These are phyloP conservation scores for Athalia cordata DNA, from an alignment of 2,888 invertebrate species.

Conservation along the genomic window DNA sequence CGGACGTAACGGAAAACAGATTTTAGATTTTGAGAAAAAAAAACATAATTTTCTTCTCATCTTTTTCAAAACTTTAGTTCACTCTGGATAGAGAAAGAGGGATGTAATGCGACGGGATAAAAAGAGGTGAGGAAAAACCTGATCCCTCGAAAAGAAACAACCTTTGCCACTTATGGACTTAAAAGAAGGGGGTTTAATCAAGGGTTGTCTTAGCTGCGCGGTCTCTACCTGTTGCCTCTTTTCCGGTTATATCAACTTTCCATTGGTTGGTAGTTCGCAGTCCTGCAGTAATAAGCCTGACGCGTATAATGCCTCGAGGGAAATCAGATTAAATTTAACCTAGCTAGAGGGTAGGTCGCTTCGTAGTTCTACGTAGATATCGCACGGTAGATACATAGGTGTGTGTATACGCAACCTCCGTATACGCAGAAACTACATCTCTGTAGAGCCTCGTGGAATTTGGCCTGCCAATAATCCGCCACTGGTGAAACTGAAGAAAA, in stretches of 20 bases:
- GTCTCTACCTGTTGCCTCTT: conserved; percentile 32
- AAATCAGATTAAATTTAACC: conserved; percentile 39
- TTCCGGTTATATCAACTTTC: conserved; percentile 12
- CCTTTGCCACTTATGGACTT: background rate
- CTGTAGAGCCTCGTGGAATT: too few relatives aligned
- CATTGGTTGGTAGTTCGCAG: conserved; percentile 13
- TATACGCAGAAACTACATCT: too few relatives aligned
- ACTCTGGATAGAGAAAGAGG: background rate
- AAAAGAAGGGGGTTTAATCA: conserved; percentile 23
- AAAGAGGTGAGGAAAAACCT: background rate
- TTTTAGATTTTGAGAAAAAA: too few relatives aligned
- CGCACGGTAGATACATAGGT: background rate
- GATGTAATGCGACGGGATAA: background rate
- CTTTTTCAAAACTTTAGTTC: too few relatives aligned
- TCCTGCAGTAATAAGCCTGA: conserved; percentile 43
- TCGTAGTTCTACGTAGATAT: background rate
- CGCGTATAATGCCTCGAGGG: conserved; percentile 34
- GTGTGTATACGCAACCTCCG: too few relatives aligned
- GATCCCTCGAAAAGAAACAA: background rate
- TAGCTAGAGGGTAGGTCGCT: background rate
- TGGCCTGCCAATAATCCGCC: conserved; percentile 14
- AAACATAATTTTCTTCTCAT: too few relatives aligned
- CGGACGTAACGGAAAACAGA: too few relatives aligned
- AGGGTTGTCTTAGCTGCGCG: background rate
- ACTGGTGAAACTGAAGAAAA: background rate